A percentile compares a stretch with the other conserved stretches of the same genome.
phyloP scores from a whole-genome alignment of 2,888 invertebrate genomes.

The Drosophila subsilvestris region DNA sequence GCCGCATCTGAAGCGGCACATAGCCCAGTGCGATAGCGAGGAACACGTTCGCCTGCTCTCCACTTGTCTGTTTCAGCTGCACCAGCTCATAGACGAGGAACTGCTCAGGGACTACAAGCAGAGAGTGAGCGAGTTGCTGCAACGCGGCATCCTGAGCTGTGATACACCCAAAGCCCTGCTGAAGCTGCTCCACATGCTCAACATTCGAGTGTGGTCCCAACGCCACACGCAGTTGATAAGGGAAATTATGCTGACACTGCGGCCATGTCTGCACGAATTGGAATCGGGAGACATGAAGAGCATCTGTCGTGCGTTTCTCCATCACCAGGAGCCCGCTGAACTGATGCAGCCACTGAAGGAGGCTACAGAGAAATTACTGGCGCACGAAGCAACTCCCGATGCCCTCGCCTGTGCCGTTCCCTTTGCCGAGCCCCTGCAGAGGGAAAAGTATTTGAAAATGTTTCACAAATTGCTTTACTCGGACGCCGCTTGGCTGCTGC shows the following conservation, averaged over 20 bases:
- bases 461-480: slow-evolving; percentile 78
- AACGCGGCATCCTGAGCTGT: slow-evolving; percentile 69
- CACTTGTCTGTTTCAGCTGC: slow-evolving; percentile 84
- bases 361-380: slow-evolving; percentile 80
- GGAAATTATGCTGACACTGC: slow-evolving; percentile 81
- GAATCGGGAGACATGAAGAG: slow-evolving; percentile 83
- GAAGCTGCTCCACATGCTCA: slow-evolving; percentile 84
- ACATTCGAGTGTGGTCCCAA: slow-evolving; percentile 85
- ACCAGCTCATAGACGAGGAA: slow-evolving; percentile 82
- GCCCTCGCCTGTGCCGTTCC: slow-evolving; percentile 84
- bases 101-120: slow-evolving; percentile 82
- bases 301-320: slow-evolving; percentile 84
- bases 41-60: slow-evolving; percentile 84
- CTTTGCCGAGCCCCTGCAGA: slow-evolving; percentile 84
- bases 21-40: slow-evolving; percentile 78
- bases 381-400: slow-evolving; percentile 81
- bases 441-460: slow-evolving; percentile 82
- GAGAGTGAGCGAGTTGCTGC: slow-evolving; percentile 81
- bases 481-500: slow-evolving; percentile 69
- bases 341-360: slow-evolving; percentile 84
- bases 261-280: slow-evolving; percentile 82
- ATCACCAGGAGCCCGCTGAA: slow-evolving; percentile 85
- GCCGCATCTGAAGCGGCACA: slow-evolving; percentile 81
- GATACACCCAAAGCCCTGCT: slow-evolving; percentile 71
- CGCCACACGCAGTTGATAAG: slow-evolving; percentile 81